phyloP scores from a whole-genome alignment of 2,797 vertebrate species.

The Kryptolebias ocellatus region DNA sequence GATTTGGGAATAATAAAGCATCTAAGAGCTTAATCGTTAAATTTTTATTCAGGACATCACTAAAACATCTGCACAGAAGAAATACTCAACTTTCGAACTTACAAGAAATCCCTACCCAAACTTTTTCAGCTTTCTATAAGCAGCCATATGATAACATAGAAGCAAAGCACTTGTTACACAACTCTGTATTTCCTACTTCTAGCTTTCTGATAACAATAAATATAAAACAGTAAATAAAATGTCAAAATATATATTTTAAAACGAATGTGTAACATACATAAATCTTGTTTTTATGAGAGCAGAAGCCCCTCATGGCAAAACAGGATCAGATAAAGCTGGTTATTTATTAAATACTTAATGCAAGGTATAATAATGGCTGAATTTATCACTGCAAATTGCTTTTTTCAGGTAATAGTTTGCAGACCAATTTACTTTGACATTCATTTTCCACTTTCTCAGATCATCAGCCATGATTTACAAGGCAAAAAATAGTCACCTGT shows the following conservation, averaged over 20 bases:
- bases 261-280: background rate
- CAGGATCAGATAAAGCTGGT: background rate
- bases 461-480: constrained; percentile 54
- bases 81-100: no score
- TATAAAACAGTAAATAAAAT: background rate
- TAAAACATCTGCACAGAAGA: no score
- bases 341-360: constrained; percentile 2
- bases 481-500: constrained; percentile 42
- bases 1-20: no score
- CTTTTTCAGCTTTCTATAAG: no score
- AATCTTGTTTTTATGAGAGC: background rate
- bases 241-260: constrained; percentile 4
- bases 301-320: background rate
- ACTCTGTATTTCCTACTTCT: no score
- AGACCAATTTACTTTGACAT: constrained; percentile 47
- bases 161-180: no score
- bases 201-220: constrained; percentile 2
- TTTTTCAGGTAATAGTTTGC: constrained; percentile 4
- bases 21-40: no score
- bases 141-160: no score
- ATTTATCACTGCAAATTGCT: constrained; percentile 13
- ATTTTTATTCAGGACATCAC: no score
- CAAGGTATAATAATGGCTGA: background rate
- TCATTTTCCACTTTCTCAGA: constrained; percentile 44
- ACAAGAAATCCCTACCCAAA: no score